Evolutionary conservation across 2,888 invertebrate species (phyloP).

Genomic region (Spatulosminthurus flaviceps): DNA sequence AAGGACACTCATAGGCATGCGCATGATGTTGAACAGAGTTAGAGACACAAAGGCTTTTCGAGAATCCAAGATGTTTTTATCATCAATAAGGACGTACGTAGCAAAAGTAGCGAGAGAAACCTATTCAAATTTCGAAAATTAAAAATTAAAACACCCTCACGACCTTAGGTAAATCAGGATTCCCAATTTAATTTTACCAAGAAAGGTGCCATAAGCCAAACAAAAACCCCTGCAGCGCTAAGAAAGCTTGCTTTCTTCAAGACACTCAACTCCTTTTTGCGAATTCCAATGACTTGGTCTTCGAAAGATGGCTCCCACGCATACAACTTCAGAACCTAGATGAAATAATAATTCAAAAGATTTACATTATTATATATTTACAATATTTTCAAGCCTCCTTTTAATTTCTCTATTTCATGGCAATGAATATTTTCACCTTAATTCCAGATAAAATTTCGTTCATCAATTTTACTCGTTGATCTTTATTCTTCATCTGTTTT

Average conservation of each 20-base stretch:
- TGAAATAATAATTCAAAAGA: no score
- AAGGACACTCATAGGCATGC: constrained; percentile 84
- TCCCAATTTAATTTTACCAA: constrained; percentile 64
- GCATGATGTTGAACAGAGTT: constrained; percentile 85
- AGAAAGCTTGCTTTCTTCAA: constrained; percentile 88
- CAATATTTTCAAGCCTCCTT: no score
- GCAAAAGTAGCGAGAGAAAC: constrained; percentile 76
- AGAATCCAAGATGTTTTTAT: constrained; percentile 82
- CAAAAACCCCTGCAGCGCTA: constrained; percentile 70
- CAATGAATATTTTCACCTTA: constrained; percentile 72
- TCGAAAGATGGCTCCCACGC: constrained; percentile 62
- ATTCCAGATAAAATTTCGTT: constrained; percentile 93
- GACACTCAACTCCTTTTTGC: constrained; percentile 86
- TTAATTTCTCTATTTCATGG: no score
- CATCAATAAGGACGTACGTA: constrained; percentile 85
- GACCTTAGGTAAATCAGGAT: no score
- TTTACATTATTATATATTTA: no score
- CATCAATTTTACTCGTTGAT: constrained; percentile 90
- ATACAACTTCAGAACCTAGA: constrained; percentile 64
- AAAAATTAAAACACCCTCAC: neutral
- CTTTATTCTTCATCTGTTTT: constrained; percentile 92
- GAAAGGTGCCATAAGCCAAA: constrained; percentile 69
- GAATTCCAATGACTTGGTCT: constrained; percentile 76
- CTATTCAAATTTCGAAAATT: constrained; percentile 34
- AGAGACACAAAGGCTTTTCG: constrained; percentile 88